These are phyloP conservation scores for Callaeas wilsoni DNA, from an alignment of 2,113 vertebrate species.

Conservation along the genomic window DNA sequence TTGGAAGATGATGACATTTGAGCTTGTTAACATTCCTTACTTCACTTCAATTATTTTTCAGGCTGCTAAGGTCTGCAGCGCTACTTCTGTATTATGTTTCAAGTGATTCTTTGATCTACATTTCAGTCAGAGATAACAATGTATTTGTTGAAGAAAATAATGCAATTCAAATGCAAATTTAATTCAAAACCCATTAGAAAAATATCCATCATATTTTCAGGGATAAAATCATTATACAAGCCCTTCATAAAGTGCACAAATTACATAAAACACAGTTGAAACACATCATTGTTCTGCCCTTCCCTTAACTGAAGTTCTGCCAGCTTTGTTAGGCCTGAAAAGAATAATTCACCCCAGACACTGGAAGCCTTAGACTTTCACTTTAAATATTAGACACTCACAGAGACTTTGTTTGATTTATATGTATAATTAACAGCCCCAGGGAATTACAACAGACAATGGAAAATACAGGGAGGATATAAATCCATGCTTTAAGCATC, in stretches of 20 bases:
- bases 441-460: conserved; percentile 38
- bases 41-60: conserved; percentile 71
- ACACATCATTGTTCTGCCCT: conserved; percentile 16
- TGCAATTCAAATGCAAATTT: conserved; percentile 35
- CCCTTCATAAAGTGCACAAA: not conserved
- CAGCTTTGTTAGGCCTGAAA: conserved; percentile 53
- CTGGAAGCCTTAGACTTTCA: conserved; percentile 51
- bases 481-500: conserved; percentile 7
- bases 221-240: conserved; percentile 21
- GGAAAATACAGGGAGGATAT: conserved; percentile 30
- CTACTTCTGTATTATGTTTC: conserved; percentile 58
- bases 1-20: conserved; percentile 65
- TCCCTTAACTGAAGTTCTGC: conserved; percentile 40
- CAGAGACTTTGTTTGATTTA: conserved; percentile 29
- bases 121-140: conserved; percentile 20
- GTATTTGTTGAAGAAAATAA: conserved; percentile 24
- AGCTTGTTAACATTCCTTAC: conserved; percentile 79
- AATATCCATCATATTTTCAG: not conserved
- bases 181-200: conserved; percentile 27
- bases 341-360: not conserved
- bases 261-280: conserved; percentile 41
- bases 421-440: conserved; percentile 38
- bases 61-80: conserved; percentile 26
- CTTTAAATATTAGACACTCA: conserved; percentile 50
- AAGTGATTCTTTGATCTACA: conserved; percentile 58